phyloP scores from a whole-genome alignment of 2,113 vertebrate genomes.

The Cinclus mexicanus region DNA sequence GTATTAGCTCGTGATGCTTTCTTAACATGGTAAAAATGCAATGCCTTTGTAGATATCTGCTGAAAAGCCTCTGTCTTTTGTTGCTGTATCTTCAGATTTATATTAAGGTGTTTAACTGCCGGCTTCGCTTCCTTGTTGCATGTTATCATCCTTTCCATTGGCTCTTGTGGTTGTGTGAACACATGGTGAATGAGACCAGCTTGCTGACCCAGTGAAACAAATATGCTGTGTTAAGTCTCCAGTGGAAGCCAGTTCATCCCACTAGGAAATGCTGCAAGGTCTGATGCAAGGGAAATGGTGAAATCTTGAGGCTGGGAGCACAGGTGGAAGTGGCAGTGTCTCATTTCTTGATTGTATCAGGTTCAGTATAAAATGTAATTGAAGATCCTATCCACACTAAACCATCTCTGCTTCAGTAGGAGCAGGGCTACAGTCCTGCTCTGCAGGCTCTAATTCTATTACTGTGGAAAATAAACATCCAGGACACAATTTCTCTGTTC shows the following conservation, averaged over 20 bases:
- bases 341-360: background rate
- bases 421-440: background rate
- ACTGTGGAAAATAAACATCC: background rate
- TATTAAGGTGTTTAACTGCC: background rate
- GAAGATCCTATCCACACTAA: background rate
- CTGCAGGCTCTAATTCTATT: background rate
- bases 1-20: background rate
- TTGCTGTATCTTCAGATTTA: background rate
- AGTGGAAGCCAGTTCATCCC: background rate
- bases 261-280: background rate
- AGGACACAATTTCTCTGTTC: background rate
- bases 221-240: background rate
- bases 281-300: background rate
- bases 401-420: background rate
- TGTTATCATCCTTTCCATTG: background rate
- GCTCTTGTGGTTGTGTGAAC: background rate
- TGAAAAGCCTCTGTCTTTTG: background rate
- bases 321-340: background rate
- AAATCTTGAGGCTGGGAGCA: background rate
- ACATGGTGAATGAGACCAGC: background rate
- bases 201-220: background rate
- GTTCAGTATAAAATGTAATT: background rate
- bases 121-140: background rate
- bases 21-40: background rate
- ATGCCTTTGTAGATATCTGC: background rate